Percentiles rank a stretch among this genome's conserved stretches.
These are phyloP conservation scores for Tautogolabrus adspersus DNA, from an alignment of 2,113 vertebrate species.

Conservation along the genomic window DNA sequence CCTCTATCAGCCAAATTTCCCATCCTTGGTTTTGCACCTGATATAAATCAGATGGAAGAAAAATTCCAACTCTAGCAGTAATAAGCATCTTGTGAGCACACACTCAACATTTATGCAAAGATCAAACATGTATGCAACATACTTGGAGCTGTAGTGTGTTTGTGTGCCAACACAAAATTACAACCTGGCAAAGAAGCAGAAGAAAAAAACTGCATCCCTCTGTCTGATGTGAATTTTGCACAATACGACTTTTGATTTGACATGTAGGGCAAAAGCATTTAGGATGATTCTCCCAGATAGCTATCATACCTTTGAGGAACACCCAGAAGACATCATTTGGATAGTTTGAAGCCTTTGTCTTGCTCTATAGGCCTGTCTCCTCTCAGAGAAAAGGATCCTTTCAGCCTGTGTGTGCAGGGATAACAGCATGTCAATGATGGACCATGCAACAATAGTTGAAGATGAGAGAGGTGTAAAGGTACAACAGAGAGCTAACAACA, in stretches of 20 bases:
- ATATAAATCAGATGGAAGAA: slow-evolving; percentile 81
- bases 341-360: slow-evolving; percentile 72
- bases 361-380: slow-evolving; percentile 43
- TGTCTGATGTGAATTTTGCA: slow-evolving; percentile 48
- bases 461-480: slow-evolving; percentile 81
- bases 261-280: slow-evolving; percentile 52
- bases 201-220: slow-evolving; percentile 10
- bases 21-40: slow-evolving; percentile 73
- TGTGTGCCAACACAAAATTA: slow-evolving; percentile 76
- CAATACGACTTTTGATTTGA: slow-evolving; percentile 54
- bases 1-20: slow-evolving; percentile 77
- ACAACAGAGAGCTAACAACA: slow-evolving; percentile 49
- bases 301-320: slow-evolving; percentile 57
- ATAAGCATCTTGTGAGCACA: slow-evolving; percentile 75
- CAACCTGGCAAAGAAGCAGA: slow-evolving; percentile 49
- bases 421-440: slow-evolving; percentile 59
- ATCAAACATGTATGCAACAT: slow-evolving; percentile 80
- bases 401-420: slow-evolving; percentile 56
- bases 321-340: slow-evolving; percentile 61
- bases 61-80: slow-evolving; percentile 76
- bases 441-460: slow-evolving; percentile 68
- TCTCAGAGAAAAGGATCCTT: slow-evolving; percentile 55
- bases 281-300: slow-evolving; percentile 64
- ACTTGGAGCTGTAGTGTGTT: slow-evolving; percentile 55
- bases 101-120: slow-evolving; percentile 51